A percentile compares a stretch with the other conserved stretches of the same genome.
Evolutionary conservation across 2,888 invertebrate genomes (phyloP).

Genomic region (Junonia oenone): DNA sequence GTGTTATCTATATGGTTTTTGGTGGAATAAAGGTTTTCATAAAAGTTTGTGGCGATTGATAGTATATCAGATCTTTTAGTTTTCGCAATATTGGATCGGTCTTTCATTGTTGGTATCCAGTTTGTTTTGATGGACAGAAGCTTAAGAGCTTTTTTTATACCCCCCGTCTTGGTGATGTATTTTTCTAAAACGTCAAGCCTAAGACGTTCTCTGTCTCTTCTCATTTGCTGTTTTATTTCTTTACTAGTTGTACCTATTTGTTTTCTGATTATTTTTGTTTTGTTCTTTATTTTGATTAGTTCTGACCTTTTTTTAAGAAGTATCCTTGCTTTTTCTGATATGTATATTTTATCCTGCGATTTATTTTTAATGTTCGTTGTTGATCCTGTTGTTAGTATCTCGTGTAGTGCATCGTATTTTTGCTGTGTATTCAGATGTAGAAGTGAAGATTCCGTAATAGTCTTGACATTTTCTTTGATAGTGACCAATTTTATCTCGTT

Average conservation of each 20-base stretch:
- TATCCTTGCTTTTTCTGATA: not conserved
- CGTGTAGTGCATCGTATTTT: conserved; percentile 4
- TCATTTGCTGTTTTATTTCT: conserved; percentile 12
- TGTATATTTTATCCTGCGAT: not conserved
- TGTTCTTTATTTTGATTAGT: conserved; percentile 5
- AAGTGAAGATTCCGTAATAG: not conserved
- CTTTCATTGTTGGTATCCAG: conserved; percentile 18
- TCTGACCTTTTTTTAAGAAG: conserved; percentile 4
- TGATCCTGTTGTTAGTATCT: conserved; percentile 1
- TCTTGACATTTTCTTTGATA: not conserved
- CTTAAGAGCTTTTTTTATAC: conserved; percentile 18
- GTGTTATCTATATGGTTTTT: not conserved
- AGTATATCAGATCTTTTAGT: conserved; percentile 19
- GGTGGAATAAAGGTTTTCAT: conserved; percentile 6
- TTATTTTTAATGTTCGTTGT: not conserved
- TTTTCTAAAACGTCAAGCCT: conserved; percentile 15
- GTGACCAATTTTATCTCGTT: not conserved
- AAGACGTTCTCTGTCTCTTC: conserved; percentile 6
- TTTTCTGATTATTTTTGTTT: conserved; percentile 7
- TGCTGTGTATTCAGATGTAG: not conserved
- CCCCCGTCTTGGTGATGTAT: conserved; percentile 12
- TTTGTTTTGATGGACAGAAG: conserved; percentile 8
- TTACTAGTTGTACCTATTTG: conserved; percentile 20
- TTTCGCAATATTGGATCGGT: not conserved
- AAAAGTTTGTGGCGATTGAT: conserved; percentile 14